Conservation (phyloP, 2,113 vertebrate species). For the Typhlomys cinereus region DNA sequence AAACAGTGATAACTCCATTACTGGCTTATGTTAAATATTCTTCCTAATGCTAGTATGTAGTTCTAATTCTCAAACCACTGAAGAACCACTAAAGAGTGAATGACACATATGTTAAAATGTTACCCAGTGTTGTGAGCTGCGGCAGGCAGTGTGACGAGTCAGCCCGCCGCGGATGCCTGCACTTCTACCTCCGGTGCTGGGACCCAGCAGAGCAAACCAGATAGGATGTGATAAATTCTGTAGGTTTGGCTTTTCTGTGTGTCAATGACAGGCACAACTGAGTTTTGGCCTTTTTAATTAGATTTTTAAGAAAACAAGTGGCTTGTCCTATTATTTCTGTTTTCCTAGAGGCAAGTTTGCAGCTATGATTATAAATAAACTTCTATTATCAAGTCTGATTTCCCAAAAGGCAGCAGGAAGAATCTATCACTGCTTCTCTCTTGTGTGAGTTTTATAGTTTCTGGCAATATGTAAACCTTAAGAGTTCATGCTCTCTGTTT, state of each 20-base stretch:
- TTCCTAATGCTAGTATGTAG: background rate
- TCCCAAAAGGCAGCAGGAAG: conserved; percentile 52
- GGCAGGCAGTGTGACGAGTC: background rate
- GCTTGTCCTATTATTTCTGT: background rate
- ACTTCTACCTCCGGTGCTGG: background rate
- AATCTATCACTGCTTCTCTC: conserved; percentile 56
- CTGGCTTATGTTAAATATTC: conserved; percentile 37
- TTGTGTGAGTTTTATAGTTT: conserved; percentile 49
- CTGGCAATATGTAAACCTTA: conserved; percentile 34
- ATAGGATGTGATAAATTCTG: background rate
- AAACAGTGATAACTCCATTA: background rate
- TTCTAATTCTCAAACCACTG: background rate
- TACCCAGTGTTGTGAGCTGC: background rate
- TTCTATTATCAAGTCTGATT: conserved; percentile 68
- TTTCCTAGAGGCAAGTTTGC: conserved; percentile 71
- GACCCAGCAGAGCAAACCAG: background rate
- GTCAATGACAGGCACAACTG: conserved; percentile 17
- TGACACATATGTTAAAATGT: conserved; percentile 27
- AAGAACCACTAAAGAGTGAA: conserved; percentile 54
- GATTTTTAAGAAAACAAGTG: conserved; percentile 41
- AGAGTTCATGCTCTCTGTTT: conserved; percentile 40
- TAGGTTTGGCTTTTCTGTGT: background rate
- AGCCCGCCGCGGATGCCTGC: background rate
- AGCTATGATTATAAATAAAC: conserved; percentile 71
- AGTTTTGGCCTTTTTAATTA: conserved; percentile 55